Conservation (phyloP, 2,888 invertebrate genomes). For the Tridacna gigas region DNA sequence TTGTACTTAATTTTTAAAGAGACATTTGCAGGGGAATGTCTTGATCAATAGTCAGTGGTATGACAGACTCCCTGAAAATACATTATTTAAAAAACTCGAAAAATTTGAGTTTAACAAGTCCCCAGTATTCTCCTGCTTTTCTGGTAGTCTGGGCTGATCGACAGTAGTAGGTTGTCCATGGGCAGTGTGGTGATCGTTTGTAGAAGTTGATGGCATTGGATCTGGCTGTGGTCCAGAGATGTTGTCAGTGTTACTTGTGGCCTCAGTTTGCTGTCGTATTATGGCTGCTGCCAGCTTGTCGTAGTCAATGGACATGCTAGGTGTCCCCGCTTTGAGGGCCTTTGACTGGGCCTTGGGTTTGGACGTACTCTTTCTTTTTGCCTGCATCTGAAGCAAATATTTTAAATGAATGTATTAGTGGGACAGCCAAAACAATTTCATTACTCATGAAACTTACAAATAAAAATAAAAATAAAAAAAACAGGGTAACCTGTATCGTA, state of each 20-base stretch:
- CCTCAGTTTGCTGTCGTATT: background rate
- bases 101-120: background rate
- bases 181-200: background rate
- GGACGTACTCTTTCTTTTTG: no score
- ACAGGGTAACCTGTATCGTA: no score
- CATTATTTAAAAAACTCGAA: background rate
- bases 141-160: background rate
- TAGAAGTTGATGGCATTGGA: background rate
- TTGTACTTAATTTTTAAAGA: no score
- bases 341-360: no score
- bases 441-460: no score
- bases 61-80: background rate
- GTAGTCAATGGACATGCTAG: background rate
- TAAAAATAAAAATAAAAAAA: no score
- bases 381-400: no score
- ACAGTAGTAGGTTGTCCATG: background rate
- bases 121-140: background rate
- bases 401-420: no score
- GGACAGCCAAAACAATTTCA: no score
- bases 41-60: background rate
- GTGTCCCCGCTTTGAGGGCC: background rate
- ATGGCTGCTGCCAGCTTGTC: conserved; percentile 1
- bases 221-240: background rate
- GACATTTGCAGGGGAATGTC: background rate
- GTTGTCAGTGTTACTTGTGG: no score